Base-by-base conservation (phyloP, 30 jellyfish, hydroid and myxozoan genomes). In the Cassiopea andromeda region DNA sequence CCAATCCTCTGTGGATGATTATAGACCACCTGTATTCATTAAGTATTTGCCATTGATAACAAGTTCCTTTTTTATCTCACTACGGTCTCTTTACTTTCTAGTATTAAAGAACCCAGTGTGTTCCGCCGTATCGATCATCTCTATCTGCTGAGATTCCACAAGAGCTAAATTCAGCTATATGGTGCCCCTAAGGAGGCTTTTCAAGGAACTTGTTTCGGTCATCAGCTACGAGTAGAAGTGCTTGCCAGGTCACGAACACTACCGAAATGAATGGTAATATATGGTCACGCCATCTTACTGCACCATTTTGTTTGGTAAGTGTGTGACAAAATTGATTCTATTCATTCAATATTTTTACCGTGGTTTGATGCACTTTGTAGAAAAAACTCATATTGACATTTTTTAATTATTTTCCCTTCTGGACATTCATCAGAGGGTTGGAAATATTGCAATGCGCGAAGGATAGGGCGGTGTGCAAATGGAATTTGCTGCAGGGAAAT, bases 21-120 rank as follows among this genome's bases (percentile, higher is more conserved):
- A 45, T 27, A 43, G 90, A 48, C 90, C 90, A 81, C 90, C 90
- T 81, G 81, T 81, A 81, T 81, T 72, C 90, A 66, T 1, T 81
- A 81, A 81, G 82, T 69, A 69, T 47, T 67, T 81, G 90, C 82
- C 69, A 81, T 54, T 60, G 82, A 68, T 1, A 81, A 6, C 27
- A 47, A 81, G 66, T 81, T 82, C 81, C 46, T 45, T 48, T 69
- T 19, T 69, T 46, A 47, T 81, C 81, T 66, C 19, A 38, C 15
- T 2, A 48, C 86, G 86, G 86, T 77, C 38, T 47, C 86, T 49
- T 60, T 77, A 60, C 15, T 38, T 59, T 81, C 15, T 45, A 81
- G 70, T 47, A 19, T 67, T 44, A 81, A 81, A 64, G 27, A 27
- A 78, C 66, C 46, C 73, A 27, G 12, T 3, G 72, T 81, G 16